These are phyloP conservation scores for Drosophila anomalipes DNA, from an alignment of 2,888 invertebrate genomes.

Conservation along the genomic window DNA sequence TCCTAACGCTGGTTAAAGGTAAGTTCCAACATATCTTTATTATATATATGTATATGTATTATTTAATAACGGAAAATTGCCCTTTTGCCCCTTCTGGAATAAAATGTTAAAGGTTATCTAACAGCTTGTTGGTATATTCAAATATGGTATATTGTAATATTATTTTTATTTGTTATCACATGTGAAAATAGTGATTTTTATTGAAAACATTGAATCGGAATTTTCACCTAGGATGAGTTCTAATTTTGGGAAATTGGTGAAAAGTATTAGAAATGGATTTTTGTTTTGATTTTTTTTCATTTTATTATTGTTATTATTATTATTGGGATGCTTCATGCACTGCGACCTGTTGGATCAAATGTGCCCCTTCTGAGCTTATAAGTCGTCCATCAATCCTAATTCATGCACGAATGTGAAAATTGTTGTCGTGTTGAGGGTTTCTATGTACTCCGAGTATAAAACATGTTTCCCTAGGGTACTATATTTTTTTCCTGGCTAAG, in stretches of 20 bases:
- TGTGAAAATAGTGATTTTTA: not conserved
- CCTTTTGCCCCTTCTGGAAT: not conserved
- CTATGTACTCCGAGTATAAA: too few species aligned
- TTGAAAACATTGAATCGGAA: not conserved
- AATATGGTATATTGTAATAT: not conserved
- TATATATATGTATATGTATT: too few species aligned
- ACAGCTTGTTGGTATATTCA: not conserved
- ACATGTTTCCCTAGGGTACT: too few species aligned
- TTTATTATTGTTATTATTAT: not conserved
- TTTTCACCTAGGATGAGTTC: not conserved
- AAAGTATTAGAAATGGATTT: not conserved
- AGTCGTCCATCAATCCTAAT: too few species aligned
- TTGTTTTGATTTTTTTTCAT: not conserved
- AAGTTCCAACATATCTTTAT: constrained; percentile 70
- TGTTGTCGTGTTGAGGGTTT: too few species aligned
- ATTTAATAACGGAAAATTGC: too few species aligned
- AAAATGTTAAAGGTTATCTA: not conserved
- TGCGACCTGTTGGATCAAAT: not conserved
- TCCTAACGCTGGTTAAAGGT: constrained; percentile 93
- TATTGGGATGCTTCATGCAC: not conserved
- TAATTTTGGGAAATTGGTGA: not conserved
- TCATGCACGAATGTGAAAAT: too few species aligned
- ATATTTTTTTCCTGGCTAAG: too few species aligned
- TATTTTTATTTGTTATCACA: not conserved
- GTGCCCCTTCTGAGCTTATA: too few species aligned